Conservation (phyloP, 2,888 invertebrate species). For the Pheosia gnoma region DNA sequence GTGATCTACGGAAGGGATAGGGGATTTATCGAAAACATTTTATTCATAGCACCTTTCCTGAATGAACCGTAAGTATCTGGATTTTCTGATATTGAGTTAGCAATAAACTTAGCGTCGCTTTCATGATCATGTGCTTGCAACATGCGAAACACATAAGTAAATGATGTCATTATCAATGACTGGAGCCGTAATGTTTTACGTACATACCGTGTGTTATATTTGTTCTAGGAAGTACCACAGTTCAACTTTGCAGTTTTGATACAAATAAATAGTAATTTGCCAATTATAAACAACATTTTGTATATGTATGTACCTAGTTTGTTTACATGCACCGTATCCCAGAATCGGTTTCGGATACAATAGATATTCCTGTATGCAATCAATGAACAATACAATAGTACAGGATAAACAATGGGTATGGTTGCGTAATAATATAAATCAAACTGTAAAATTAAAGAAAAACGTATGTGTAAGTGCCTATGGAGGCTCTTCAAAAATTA, state of each 20-base stretch:
- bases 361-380: background rate
- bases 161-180: conserved; percentile 62
- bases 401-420: too few relatives aligned
- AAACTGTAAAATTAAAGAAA: too few relatives aligned
- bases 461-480: too few relatives aligned
- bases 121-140: conserved; percentile 3
- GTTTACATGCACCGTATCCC: background rate
- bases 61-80: conserved; percentile 91
- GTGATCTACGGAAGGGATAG: conserved; percentile 90
- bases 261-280: too few relatives aligned
- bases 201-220: background rate
- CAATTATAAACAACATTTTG: too few relatives aligned
- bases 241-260: too few relatives aligned
- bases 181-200: conserved; percentile 26
- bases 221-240: background rate
- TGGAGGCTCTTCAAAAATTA: too few relatives aligned
- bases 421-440: too few relatives aligned
- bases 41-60: conserved; percentile 91
- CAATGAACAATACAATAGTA: too few relatives aligned
- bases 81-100: conserved; percentile 4
- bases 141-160: conserved; percentile 37
- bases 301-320: background rate
- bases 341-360: background rate
- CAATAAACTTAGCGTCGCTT: background rate
- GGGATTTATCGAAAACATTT: conserved; percentile 89